Evolutionary conservation across 1,140 invertebrate species (phyloP).

Genomic region (Manduca sexta): DNA sequence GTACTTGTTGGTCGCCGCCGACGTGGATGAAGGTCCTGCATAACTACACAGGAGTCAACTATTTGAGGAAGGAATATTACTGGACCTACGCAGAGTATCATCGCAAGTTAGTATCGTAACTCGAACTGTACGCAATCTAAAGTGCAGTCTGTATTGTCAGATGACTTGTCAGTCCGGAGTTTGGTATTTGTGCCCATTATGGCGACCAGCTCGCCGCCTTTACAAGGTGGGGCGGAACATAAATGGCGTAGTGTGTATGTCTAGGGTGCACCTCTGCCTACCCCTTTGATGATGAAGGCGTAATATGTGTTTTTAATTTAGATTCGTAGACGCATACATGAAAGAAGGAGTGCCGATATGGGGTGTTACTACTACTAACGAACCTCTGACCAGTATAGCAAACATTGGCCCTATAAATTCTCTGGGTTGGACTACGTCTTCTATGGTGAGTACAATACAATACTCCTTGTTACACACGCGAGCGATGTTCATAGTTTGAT

Average conservation of each 20-base stretch:
- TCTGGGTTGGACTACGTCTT: slow-evolving; percentile 81
- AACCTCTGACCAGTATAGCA: slow-evolving; percentile 75
- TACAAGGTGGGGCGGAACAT: too few relatives aligned
- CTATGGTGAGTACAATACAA: slow-evolving; percentile 28
- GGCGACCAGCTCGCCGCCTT: too few relatives aligned
- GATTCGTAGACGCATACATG: slow-evolving; percentile 74
- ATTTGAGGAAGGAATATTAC: slow-evolving; percentile 80
- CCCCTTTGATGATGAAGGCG: too few relatives aligned
- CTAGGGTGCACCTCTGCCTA: too few relatives aligned
- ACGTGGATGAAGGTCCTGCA: slow-evolving; percentile 93
- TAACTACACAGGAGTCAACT: slow-evolving; percentile 64
- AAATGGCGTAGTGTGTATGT: too few relatives aligned
- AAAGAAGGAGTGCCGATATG: slow-evolving; percentile 74
- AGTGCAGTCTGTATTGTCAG: too few relatives aligned
- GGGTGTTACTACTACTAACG: slow-evolving; percentile 80
- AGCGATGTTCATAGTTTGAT: too few relatives aligned
- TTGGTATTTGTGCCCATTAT: too few relatives aligned
- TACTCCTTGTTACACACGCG: background rate
- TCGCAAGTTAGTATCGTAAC: slow-evolving; percentile 70
- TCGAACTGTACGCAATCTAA: background rate
- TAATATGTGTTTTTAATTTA: too few relatives aligned
- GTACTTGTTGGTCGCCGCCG: slow-evolving; percentile 88
- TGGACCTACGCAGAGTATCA: slow-evolving; percentile 87
- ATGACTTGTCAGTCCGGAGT: too few relatives aligned
- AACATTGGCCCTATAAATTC: slow-evolving; percentile 79